Evolutionary conservation across 2,888 invertebrate species (phyloP).

Genomic region (Callimorpha dominula): DNA sequence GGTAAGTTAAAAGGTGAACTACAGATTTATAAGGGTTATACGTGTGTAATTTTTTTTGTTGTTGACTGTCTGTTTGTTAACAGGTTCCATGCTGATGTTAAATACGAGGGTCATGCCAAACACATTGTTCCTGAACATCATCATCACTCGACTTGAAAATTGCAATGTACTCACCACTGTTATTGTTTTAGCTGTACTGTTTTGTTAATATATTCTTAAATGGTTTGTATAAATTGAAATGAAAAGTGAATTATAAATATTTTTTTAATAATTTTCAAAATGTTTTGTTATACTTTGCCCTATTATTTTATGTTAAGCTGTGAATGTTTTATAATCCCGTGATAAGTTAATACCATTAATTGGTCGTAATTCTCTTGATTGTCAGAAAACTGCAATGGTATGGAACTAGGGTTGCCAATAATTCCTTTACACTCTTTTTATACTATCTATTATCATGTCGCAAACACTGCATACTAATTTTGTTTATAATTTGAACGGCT

Average conservation of each 20-base stretch:
- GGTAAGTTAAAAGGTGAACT: constrained; percentile 31
- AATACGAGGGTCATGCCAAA: constrained; percentile 25
- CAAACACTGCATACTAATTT: constrained; percentile 63
- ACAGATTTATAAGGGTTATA: background rate
- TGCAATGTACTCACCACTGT: background rate
- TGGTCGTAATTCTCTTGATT: background rate
- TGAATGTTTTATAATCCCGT: no score
- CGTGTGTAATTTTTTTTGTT: background rate
- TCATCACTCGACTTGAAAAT: constrained; percentile 20
- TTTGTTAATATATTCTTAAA: background rate
- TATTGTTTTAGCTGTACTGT: background rate
- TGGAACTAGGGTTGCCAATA: background rate
- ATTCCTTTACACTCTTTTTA: background rate
- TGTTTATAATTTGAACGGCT: constrained; percentile 63
- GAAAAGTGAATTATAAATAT: background rate
- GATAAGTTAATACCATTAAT: no score
- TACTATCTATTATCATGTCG: constrained; percentile 43
- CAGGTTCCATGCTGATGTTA: constrained; percentile 67
- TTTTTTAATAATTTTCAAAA: background rate
- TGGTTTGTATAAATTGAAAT: background rate
- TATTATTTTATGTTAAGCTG: no score
- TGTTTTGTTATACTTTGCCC: no score
- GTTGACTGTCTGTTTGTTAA: constrained; percentile 1
- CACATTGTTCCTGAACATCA: constrained; percentile 20
- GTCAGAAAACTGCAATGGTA: background rate